Percentiles rank a stretch among this genome's conserved stretches.
Conservation (phyloP, 2,797 vertebrate species). For the Bradypodion ventrale region DNA sequence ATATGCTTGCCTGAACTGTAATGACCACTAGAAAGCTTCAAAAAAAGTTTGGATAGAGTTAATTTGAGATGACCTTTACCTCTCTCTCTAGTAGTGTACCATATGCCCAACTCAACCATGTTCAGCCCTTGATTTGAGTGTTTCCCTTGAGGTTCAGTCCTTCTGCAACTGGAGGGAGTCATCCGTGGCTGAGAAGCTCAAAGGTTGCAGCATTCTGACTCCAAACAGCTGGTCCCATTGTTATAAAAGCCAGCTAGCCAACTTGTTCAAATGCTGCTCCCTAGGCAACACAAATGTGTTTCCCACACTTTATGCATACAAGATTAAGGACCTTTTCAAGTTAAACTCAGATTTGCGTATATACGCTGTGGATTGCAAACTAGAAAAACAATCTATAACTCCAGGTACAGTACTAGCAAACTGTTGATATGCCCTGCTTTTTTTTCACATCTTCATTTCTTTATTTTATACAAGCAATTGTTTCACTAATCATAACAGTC, state of each 20-base stretch:
- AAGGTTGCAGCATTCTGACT: background rate
- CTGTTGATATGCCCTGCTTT: too few relatives aligned
- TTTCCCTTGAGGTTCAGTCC: background rate
- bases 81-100: background rate
- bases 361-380: background rate
- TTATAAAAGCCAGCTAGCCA: background rate
- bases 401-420: background rate
- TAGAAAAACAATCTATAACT: background rate
- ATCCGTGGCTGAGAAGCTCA: background rate
- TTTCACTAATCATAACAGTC: too few relatives aligned
- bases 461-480: too few relatives aligned
- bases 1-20: too few relatives aligned
- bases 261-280: background rate
- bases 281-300: background rate
- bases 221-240: background rate
- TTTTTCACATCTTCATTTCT: too few relatives aligned
- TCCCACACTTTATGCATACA: background rate
- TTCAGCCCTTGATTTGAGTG: background rate
- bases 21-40: background rate
- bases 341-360: background rate
- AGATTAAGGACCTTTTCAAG: background rate
- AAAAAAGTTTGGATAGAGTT: background rate
- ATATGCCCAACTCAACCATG: background rate
- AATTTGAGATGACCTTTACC: background rate
- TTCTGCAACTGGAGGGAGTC: too few relatives aligned